phyloP scores from a whole-genome alignment of 2,113 vertebrate species.

The Phalacrocorax aristotelis region DNA sequence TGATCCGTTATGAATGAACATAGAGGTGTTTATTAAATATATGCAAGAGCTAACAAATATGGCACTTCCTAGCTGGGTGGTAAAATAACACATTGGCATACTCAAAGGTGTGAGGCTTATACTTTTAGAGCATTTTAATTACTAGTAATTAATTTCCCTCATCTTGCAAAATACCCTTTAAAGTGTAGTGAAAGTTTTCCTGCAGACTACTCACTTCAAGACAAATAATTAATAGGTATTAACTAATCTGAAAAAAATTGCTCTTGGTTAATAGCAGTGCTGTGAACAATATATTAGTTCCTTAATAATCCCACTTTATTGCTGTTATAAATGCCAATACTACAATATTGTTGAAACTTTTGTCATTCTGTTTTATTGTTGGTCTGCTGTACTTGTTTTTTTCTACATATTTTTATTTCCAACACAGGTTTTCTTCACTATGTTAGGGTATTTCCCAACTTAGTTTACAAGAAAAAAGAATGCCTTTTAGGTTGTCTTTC shows the following conservation, averaged over 20 bases:
- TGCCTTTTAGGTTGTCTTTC: background rate
- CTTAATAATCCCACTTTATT: background rate
- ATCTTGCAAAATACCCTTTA: background rate
- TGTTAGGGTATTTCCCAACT: background rate
- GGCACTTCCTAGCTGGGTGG: background rate
- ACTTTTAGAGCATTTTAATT: background rate
- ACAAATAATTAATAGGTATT: background rate
- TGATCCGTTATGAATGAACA: background rate
- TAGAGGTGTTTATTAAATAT: background rate
- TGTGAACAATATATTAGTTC: background rate
- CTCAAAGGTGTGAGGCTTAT: background rate
- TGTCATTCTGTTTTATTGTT: background rate
- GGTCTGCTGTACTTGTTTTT: background rate
- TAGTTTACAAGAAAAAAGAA: background rate
- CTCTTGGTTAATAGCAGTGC: background rate
- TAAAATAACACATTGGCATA: background rate
- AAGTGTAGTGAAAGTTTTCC: background rate
- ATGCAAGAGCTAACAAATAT: background rate
- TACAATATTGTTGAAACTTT: background rate
- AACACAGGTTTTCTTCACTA: background rate
- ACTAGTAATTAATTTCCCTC: background rate
- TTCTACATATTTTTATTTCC: background rate
- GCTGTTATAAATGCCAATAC: background rate
- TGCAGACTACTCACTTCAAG: background rate
- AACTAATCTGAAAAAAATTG: background rate